Evolutionary conservation across 2,888 invertebrate genomes (phyloP), one percentile per base, ranked within the genome.

Genomic region (Scelioninae gen. 2): DNA sequence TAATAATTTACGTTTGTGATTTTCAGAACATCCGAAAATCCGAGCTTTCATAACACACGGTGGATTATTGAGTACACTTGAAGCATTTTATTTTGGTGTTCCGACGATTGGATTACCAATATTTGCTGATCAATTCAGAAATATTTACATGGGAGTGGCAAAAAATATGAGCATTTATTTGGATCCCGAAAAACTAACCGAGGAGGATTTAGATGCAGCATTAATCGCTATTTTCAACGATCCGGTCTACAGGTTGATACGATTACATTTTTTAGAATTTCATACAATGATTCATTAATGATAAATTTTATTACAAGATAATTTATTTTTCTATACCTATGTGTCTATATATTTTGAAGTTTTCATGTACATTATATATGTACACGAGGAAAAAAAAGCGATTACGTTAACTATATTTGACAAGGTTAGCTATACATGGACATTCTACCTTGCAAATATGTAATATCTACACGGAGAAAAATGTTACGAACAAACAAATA

Each of bases 11-110:
- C 45, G 64, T 25, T 15, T 31, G 25, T 2, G 28, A 25, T 52
- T 75, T 77, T 10, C 67, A 86, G 85, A 83, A 2, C 84, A 85
- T 58, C 80, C 74, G 19, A 85, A 85, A 28, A 52, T 83, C 13
- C 81, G 71, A 67, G 81, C 78, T 3, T 86, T 85, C 50, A 79
- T 86, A 37, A 85, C 84, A 4, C 86, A 86, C 10, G 83, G 85
- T 1, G 86, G 86, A 2, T 74, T 84, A 2, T 78, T 86, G 79
- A 81, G 85, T 3, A 80, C 81, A 1, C 83, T 83, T 57, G 85
- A 86, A 60, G 80, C 86, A 2, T 75, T 85, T 69, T 74, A 80
- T 63, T 83, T 74, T 18, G 85, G 80, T 0, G 82, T 85, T 1
- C 85, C 85, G 0, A 80, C 85, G 79, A 78, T 86, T 28, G 84